Base-by-base conservation (phyloP, 2,113 vertebrate species). In the Scortum barcoo region DNA sequence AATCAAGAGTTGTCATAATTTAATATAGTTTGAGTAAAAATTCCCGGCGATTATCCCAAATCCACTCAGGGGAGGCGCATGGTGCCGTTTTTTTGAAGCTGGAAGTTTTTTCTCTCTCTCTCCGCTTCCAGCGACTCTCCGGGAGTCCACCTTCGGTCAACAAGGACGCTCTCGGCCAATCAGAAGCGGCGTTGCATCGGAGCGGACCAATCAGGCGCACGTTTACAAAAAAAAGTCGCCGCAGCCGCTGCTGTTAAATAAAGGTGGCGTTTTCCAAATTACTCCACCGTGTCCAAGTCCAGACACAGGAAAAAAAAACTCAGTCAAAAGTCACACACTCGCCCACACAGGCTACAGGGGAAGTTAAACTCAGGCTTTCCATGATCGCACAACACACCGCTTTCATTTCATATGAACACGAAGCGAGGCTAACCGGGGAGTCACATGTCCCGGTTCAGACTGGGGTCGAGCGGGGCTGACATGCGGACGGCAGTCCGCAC, bases 361-460 rank as follows among this genome's bases (percentile, higher is more conserved):
- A n/a, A n/a, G n/a, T n/a, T n/a, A n/a, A n/a, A n/a, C n/a, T 36
- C 4, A 40, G 9, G 1, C 4, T 44, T 33, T 28, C 67, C 3
- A 63, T 36, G 40, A 50, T 1, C 4, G 4, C 10, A 10, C 22
- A 36, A 3, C n/a, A n/a, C n/a, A n/a, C 36, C n/a, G 20, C 11
- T 28, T 24, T 77, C 3, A n/a, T 75, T 77, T 71, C 1, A 12
- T 81, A 48, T 38, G 5, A 58, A 77, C 48, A 83, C 81, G 33
- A 3, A 36, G 33, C 69, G n/a, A n/a, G n/a, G n/a, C 50, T 61
- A 76, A 77, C 81, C 61, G 42, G 56, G 22, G 57, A 92, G 91
- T 95, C 95, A 95, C 94, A 92, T 94, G 87, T 74, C 85, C 76
- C 56, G 88, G 93, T 95, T 95, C 92, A 95, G 57, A 90, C 89